A percentile compares a stretch with the other conserved stretches of the same genome.
phyloP scores from a whole-genome alignment of 53 echinoderm and acorn worm species.

The Echinarachnius parma region DNA sequence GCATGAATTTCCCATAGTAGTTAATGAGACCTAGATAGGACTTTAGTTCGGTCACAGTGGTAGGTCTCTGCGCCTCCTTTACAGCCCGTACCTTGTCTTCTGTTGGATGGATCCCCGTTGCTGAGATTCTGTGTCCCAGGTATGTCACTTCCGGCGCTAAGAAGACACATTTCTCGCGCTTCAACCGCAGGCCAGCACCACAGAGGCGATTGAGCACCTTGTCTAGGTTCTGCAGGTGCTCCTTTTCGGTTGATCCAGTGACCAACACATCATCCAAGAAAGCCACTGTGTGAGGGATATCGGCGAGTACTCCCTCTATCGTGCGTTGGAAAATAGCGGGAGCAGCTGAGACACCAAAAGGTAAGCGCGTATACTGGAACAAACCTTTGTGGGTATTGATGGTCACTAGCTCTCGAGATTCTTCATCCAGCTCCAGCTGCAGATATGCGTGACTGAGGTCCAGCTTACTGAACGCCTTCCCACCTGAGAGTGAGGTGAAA shows the following conservation, averaged over 20 bases:
- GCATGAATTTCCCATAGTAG: slow-evolving; percentile 54
- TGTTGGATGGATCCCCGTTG: slow-evolving; percentile 41
- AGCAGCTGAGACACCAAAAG: no score
- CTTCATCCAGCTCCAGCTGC: no score
- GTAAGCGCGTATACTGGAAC: no score
- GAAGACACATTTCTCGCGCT: slow-evolving; percentile 41
- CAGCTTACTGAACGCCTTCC: no score
- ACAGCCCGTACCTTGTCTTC: slow-evolving; percentile 43
- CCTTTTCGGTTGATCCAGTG: slow-evolving; percentile 3
- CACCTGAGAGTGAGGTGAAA: no score
- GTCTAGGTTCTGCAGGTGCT: background rate
- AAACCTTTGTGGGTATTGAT: no score
- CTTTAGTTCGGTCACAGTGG: slow-evolving; percentile 35
- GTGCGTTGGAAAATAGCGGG: no score
- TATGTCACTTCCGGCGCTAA: slow-evolving; percentile 8
- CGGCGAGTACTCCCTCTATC: slow-evolving; percentile 35
- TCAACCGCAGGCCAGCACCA: slow-evolving; percentile 36
- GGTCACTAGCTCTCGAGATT: no score
- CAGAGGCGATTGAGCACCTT: slow-evolving; percentile 22
- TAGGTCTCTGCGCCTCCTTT: slow-evolving; percentile 26
- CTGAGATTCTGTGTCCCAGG: slow-evolving; percentile 37
- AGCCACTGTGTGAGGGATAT: slow-evolving; percentile 8
- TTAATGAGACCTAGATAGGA: slow-evolving; percentile 50
- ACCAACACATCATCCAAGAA: slow-evolving; percentile 47
- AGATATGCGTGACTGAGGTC: no score